These are phyloP conservation scores for Dreissena rostriformis DNA, from an alignment of 1,140 invertebrate species.

Conservation along the genomic window DNA sequence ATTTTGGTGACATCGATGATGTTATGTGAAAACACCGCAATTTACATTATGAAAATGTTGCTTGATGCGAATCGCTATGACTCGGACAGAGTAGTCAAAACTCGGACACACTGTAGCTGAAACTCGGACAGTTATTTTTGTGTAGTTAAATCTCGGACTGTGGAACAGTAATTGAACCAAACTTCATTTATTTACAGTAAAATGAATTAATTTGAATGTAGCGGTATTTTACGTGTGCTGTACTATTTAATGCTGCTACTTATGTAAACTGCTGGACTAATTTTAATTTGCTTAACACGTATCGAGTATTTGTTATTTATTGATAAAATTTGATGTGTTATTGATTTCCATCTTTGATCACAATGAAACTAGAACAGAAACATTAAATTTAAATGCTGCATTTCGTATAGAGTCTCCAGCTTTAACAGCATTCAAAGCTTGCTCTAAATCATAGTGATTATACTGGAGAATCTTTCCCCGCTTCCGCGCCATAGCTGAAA, in stretches of 20 bases:
- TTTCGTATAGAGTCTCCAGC: background rate
- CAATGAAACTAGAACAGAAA: too few relatives aligned
- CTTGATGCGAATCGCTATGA: background rate
- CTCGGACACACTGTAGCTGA: slow-evolving; percentile 11
- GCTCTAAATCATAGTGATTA: background rate
- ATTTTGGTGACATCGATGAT: background rate
- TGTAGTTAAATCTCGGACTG: slow-evolving; percentile 14
- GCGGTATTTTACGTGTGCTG: background rate
- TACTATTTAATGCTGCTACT: background rate
- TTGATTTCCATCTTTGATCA: too few relatives aligned
- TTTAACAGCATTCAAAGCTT: slow-evolving; percentile 5
- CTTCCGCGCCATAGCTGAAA: too few relatives aligned
- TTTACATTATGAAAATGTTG: too few relatives aligned
- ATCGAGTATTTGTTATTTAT: background rate
- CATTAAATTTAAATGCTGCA: background rate
- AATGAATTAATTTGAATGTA: slow-evolving; percentile 12
- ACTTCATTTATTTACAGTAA: background rate
- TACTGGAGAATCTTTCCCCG: background rate
- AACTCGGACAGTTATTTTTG: background rate
- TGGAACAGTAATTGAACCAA: background rate
- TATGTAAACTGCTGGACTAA: background rate
- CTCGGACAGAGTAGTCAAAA: slow-evolving; percentile 15
- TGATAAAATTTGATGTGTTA: too few relatives aligned
- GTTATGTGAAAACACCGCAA: background rate
- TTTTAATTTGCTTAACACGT: background rate